Conservation (phyloP, 2,797 vertebrate genomes). For the Threskiornis aethiopicus region DNA sequence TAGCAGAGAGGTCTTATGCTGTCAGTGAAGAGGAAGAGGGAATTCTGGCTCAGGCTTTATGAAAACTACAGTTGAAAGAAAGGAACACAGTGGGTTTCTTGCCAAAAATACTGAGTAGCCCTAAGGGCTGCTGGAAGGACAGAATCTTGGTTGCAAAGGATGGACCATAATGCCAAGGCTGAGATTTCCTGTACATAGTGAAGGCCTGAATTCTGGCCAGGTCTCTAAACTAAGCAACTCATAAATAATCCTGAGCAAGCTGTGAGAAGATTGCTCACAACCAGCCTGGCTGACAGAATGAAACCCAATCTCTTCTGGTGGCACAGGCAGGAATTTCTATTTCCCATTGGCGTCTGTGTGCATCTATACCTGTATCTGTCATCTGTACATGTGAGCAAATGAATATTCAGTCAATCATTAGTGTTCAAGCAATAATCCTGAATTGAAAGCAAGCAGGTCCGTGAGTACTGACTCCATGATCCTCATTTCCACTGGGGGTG, state of each 20-base stretch:
- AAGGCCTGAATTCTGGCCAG: constrained; percentile 48
- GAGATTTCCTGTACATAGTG: constrained; percentile 46
- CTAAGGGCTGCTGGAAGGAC: constrained; percentile 23
- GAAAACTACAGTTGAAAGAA: constrained; percentile 29
- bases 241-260: constrained; percentile 49
- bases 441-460: not conserved
- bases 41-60: not conserved
- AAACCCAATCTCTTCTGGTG: constrained; percentile 28
- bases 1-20: not conserved
- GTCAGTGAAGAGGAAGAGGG: not conserved
- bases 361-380: not conserved
- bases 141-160: constrained; percentile 45
- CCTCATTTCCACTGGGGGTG: not conserved
- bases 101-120: constrained; percentile 30
- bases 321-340: not conserved
- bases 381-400: not conserved
- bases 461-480: not conserved
- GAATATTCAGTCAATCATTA: not conserved
- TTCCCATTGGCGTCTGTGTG: not conserved
- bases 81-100: not conserved
- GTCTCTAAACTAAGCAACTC: constrained; percentile 57
- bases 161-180: constrained; percentile 38
- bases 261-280: constrained; percentile 56
- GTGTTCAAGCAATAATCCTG: not conserved
- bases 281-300: constrained; percentile 4